phyloP scores from a whole-genome alignment of 2,113 vertebrate species.

The Hyperopisus bebe region DNA sequence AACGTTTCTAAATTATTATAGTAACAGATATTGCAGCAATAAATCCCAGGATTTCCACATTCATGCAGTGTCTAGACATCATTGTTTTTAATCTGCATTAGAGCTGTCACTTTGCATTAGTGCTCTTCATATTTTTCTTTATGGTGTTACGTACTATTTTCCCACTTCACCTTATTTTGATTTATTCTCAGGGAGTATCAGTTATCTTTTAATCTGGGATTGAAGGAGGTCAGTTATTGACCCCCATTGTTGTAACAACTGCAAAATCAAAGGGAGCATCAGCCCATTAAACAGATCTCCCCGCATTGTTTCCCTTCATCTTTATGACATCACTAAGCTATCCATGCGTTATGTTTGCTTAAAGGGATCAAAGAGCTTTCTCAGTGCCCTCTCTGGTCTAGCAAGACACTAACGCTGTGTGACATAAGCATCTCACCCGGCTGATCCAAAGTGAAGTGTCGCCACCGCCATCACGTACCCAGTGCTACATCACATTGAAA shows the following conservation, averaged over 20 bases:
- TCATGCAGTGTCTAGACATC: neutral
- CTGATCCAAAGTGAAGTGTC: neutral
- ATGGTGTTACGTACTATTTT: neutral
- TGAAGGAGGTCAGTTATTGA: neutral
- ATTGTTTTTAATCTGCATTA: neutral
- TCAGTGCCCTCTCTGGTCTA: neutral
- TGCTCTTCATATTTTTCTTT: neutral
- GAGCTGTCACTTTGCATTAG: neutral
- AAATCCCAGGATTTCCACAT: neutral
- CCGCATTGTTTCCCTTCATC: neutral
- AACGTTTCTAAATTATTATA: conserved; percentile 5
- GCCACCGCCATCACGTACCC: neutral
- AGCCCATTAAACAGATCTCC: neutral
- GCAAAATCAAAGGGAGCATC: neutral
- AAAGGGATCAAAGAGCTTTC: neutral
- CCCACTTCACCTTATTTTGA: neutral
- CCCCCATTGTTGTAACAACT: neutral
- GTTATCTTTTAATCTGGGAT: neutral
- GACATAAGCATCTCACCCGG: neutral
- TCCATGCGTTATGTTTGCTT: neutral
- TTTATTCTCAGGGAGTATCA: neutral
- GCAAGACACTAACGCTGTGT: neutral
- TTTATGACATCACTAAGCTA: neutral
- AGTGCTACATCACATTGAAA: neutral
- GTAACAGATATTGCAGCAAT: neutral